Evolutionary conservation across 1,140 invertebrate species (phyloP), one percentile per base, ranked within the genome.

Genomic region (Apis cerana): DNA sequence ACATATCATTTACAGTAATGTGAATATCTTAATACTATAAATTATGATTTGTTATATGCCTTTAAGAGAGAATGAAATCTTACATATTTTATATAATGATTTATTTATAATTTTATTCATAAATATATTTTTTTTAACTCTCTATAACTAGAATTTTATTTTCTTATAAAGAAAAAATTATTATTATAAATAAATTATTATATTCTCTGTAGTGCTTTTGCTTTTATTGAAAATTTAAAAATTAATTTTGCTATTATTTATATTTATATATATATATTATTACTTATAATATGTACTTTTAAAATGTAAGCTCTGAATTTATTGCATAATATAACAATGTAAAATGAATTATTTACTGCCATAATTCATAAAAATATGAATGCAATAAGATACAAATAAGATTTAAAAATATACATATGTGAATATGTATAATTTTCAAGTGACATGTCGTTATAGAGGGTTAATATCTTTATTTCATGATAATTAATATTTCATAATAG

Each of bases 31-130:
- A 43, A 62, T 62, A 61, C n/a, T 70, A 15, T 43, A 48, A 21
- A 33, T 69, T 19, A 19, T 19, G 1, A 50, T 54, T 56, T 80
- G 15, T 80, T 33, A 12, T 33, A 62, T 27, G 59, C 61, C 10
- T 27, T 23, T 54, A 74, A 0, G 33, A 43, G 33, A 43, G 33
- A 43, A 43, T 56, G 52, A 56, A 65, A 48, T 43, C 59, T 62
- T 80, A 65, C 27, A 56, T 80, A 70, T 79, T 59, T 79, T 71
- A 70, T 58, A 68, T 4, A 43, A 43, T 79, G n/a, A 75, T 65
- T 82, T 80, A 82, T 82, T 82, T 70, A n/a, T 78, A 43, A 27
- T 62, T 77, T 74, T 17, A 59, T 58, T 77, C 48, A 33, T 23
- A 27, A 43, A 10, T 68, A 69, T 62, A 77, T 76, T 62, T 56